phyloP scores from a whole-genome alignment of 2,113 vertebrate species.

The Nyctereutes procyonoides region DNA sequence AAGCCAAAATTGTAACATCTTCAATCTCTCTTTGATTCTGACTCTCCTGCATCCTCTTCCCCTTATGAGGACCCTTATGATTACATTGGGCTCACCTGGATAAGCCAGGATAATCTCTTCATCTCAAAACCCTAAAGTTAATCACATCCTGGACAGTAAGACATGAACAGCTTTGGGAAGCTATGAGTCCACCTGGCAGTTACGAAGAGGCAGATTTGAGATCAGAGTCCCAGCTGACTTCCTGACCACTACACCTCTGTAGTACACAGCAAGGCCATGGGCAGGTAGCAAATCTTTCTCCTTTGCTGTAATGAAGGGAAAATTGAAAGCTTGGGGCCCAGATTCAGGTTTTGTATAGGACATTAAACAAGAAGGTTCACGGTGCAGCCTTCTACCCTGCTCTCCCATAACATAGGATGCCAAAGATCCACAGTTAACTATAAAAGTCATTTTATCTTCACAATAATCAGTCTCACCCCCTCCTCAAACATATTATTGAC shows the following conservation, averaged over 20 bases:
- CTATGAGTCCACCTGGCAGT: neutral
- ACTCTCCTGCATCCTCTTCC: neutral
- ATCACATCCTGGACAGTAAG: neutral
- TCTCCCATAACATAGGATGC: neutral
- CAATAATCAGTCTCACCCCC: neutral
- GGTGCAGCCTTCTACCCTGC: neutral
- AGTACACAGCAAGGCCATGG: neutral
- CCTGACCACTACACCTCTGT: neutral
- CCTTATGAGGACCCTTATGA: no score
- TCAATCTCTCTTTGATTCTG: neutral
- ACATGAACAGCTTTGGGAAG: neutral
- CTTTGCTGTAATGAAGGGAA: neutral
- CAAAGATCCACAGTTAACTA: neutral
- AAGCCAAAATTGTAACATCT: neutral
- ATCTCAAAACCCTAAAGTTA: neutral
- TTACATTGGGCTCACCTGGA: rapidly evolving
- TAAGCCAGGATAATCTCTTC: neutral
- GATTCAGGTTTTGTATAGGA: neutral
- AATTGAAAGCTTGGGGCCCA: neutral
- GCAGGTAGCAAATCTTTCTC: neutral
- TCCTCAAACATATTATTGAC: neutral
- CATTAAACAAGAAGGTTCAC: neutral
- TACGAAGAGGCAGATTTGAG: neutral
- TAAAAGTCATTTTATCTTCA: neutral
- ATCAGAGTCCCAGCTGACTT: neutral